Evolutionary conservation across 2,113 vertebrate species (phyloP).

Genomic region (Alethe diademata): DNA sequence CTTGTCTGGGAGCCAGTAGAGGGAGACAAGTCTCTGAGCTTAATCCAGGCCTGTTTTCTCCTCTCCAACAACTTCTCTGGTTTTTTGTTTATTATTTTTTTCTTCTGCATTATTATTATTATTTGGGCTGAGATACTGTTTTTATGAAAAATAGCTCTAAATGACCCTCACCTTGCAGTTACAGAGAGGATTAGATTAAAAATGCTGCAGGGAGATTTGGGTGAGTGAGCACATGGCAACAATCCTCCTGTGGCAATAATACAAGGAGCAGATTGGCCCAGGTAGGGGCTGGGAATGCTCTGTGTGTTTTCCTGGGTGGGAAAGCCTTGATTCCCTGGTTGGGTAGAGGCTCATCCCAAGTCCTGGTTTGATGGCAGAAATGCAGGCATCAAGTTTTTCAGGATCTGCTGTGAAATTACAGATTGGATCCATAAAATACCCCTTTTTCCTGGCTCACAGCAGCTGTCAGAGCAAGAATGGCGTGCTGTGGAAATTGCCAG

Average conservation of each 20-base stretch:
- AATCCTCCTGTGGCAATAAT: neutral
- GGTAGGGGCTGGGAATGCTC: neutral
- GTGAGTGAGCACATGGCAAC: neutral
- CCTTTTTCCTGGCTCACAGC: neutral
- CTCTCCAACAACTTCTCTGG: neutral
- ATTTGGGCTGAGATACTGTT: conserved; percentile 36
- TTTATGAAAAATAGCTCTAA: conserved; percentile 61
- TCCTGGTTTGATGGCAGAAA: neutral
- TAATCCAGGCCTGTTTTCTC: neutral
- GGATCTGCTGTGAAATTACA: neutral
- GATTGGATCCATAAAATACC: neutral
- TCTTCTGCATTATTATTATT: neutral
- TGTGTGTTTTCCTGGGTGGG: neutral
- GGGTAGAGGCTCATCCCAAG: neutral
- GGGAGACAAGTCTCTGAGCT: conserved; percentile 74
- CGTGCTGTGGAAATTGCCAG: neutral
- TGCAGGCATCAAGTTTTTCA: neutral
- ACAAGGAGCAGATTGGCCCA: neutral
- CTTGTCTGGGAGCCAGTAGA: conserved; percentile 51
- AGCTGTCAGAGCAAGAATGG: neutral
- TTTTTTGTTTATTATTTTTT: too few relatives aligned
- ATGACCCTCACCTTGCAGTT: conserved; percentile 46
- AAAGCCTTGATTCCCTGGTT: accelerated
- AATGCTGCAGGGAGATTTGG: conserved; percentile 32
- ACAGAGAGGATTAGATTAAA: conserved; percentile 63